Conservation (phyloP, 2,113 vertebrate species). For the Anolis carolinensis region DNA sequence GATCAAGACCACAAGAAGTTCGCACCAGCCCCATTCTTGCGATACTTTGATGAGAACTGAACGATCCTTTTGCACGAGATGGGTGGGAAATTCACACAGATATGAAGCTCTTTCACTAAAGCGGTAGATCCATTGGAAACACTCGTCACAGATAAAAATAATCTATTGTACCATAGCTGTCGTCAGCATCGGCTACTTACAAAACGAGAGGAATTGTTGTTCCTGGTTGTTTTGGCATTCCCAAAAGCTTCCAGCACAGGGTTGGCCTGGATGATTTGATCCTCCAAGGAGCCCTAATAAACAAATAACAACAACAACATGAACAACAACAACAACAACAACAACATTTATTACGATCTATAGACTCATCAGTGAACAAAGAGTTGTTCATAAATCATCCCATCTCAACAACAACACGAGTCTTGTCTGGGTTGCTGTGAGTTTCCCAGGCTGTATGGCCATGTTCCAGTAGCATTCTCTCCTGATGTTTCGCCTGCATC, state of each 20-base stretch:
- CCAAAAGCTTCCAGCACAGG: constrained; percentile 62
- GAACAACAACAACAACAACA: no score
- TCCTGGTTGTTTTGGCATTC: constrained; percentile 58
- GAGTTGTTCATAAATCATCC: no score
- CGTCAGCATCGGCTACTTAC: constrained; percentile 17
- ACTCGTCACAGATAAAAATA: constrained; percentile 14
- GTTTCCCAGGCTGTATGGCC: no score
- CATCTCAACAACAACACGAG: no score
- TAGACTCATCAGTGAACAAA: no score
- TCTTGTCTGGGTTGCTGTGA: no score
- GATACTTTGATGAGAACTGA: background rate
- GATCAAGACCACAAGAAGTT: constrained; percentile 52
- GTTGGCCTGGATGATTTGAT: constrained; percentile 66
- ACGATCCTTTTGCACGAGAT: background rate
- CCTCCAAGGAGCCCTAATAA: constrained; percentile 60
- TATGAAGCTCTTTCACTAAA: background rate
- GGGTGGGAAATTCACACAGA: background rate
- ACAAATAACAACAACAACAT: background rate
- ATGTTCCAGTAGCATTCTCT: no score
- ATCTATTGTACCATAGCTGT: background rate
- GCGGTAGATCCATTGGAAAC: background rate
- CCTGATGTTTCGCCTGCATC: no score
- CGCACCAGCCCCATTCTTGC: no score
- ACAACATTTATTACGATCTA: no score
- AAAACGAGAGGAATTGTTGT: constrained; percentile 57